phyloP scores from a whole-genome alignment of 2,797 vertebrate species.

The Natrix natrix region DNA sequence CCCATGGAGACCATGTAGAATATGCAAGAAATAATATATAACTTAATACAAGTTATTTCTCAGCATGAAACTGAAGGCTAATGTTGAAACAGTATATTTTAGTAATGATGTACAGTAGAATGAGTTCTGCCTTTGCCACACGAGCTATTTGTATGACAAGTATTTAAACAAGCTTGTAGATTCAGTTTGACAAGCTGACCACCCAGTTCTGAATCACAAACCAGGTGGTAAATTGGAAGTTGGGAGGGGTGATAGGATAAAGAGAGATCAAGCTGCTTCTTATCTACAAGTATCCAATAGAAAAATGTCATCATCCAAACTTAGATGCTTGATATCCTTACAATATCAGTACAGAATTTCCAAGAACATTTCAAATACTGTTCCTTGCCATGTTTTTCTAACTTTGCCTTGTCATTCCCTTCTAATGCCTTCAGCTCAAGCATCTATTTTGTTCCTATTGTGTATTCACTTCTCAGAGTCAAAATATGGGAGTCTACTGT shows the following conservation, averaged over 20 bases:
- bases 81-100: constrained; percentile 60
- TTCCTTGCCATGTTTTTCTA: not conserved
- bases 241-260: constrained; percentile 47
- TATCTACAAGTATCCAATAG: constrained; percentile 50
- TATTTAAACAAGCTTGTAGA: constrained; percentile 60
- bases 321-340: not conserved
- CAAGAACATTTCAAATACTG: not conserved
- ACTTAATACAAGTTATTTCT: constrained; percentile 58
- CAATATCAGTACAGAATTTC: not conserved
- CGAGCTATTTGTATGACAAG: constrained; percentile 38
- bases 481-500: not conserved
- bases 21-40: constrained; percentile 40
- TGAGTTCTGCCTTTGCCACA: constrained; percentile 36
- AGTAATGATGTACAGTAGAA: constrained; percentile 58
- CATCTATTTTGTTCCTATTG: not conserved
- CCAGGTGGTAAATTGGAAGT: not conserved
- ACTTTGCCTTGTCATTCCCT: not conserved
- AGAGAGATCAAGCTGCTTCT: constrained; percentile 54
- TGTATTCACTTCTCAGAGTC: not conserved
- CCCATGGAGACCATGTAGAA: constrained; percentile 41
- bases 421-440: not conserved
- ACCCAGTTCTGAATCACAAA: constrained; percentile 47
- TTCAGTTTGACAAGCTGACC: constrained; percentile 58
- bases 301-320: constrained; percentile 49
- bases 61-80: constrained; percentile 56